Evolutionary conservation across 2,797 vertebrate species (phyloP).

Genomic region (Diplodus sargus): DNA sequence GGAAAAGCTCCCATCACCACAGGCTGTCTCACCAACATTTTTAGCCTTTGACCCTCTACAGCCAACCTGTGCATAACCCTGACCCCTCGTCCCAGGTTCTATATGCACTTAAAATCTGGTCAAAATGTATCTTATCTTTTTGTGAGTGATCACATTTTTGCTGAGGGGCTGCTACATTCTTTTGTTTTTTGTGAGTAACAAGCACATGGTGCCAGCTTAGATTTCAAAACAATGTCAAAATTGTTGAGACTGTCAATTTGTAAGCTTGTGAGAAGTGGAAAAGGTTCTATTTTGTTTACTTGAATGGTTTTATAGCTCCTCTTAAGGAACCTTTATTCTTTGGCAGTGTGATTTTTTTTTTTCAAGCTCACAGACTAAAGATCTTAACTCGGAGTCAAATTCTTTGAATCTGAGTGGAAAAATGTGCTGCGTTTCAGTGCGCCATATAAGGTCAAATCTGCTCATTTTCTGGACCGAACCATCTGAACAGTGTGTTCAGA

Average conservation of each 20-base stretch:
- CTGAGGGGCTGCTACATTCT: neutral
- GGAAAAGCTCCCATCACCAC: neutral
- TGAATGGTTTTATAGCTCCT: conserved; percentile 8
- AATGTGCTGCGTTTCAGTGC: conserved; percentile 26
- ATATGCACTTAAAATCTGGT: neutral
- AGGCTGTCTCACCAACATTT: neutral
- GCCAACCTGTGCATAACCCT: neutral
- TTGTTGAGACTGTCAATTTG: neutral
- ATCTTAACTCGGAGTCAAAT: conserved; percentile 22
- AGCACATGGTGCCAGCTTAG: neutral
- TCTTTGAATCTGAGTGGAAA: conserved; percentile 31
- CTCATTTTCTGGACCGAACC: conserved; percentile 9
- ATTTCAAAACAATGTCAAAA: conserved; percentile 9
- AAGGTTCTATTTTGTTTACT: conserved; percentile 9
- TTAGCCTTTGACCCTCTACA: neutral
- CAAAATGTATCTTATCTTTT: neutral
- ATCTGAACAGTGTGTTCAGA: conserved; percentile 4
- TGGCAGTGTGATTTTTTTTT: conserved; percentile 20
- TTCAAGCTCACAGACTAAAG: conserved; percentile 11
- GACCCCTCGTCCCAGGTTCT: neutral
- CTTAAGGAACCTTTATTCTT: conserved; percentile 7
- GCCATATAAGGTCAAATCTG: conserved; percentile 39
- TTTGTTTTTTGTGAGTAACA: neutral
- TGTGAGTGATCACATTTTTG: neutral
- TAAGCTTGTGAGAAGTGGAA: neutral